phyloP scores from a whole-genome alignment of 2,888 invertebrate species.

The Blastobasis lacticolella region DNA sequence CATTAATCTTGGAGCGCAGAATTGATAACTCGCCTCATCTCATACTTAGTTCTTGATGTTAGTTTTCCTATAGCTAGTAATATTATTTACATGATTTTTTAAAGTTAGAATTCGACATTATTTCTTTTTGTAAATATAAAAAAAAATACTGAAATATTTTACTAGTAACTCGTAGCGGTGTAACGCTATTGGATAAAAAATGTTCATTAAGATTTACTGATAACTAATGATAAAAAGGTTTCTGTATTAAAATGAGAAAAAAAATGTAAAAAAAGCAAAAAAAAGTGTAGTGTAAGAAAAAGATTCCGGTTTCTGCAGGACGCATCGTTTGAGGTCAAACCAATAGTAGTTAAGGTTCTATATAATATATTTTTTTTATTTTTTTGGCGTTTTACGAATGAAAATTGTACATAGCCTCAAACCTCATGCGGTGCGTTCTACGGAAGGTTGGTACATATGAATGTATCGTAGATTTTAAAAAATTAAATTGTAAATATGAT shows the following conservation, averaged over 20 bases:
- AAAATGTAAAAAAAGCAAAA: slow-evolving; percentile 35
- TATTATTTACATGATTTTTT: slow-evolving; percentile 21
- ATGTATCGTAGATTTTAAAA: slow-evolving; percentile 50
- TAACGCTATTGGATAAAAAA: slow-evolving; percentile 36
- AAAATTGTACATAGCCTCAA: slow-evolving; percentile 46
- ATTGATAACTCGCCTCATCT: background rate
- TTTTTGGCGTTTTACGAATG: slow-evolving; percentile 23
- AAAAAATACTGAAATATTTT: slow-evolving; percentile 19
- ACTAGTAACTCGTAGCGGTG: slow-evolving; percentile 17
- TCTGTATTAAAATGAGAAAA: slow-evolving; percentile 47
- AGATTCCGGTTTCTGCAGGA: slow-evolving; percentile 26
- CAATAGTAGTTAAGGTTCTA: slow-evolving; percentile 26
- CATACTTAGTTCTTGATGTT: slow-evolving; percentile 55
- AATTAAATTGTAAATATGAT: slow-evolving; percentile 60
- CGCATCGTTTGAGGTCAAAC: slow-evolving; percentile 18
- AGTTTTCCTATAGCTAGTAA: slow-evolving; percentile 51
- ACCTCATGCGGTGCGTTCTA: slow-evolving; percentile 21
- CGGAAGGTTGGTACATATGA: slow-evolving; percentile 30
- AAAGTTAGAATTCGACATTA: background rate
- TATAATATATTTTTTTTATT: slow-evolving; percentile 23
- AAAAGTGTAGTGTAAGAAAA: slow-evolving; percentile 37
- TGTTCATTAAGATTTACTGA: slow-evolving; percentile 42
- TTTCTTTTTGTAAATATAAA: slow-evolving; percentile 26
- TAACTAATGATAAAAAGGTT: slow-evolving; percentile 49
- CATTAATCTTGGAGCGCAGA: background rate